Evolutionary conservation across 1,140 invertebrate genomes (phyloP).

Genomic region (Cotesia vestalis): DNA sequence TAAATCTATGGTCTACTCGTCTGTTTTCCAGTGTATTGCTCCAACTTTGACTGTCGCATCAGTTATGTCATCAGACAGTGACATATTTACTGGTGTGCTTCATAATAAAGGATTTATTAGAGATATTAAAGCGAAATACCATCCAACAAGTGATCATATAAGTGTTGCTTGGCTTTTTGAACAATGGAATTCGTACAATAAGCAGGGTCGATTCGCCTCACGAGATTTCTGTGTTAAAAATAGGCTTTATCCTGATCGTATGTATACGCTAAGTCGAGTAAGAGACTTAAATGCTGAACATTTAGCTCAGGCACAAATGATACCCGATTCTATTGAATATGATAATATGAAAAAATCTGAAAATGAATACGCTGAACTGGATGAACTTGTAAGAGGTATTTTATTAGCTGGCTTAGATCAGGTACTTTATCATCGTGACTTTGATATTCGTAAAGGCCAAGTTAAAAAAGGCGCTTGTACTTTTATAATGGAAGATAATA

Average conservation of each 20-base stretch:
- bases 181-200: constrained; percentile 56
- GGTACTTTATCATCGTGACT: constrained; percentile 60
- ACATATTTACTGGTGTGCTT: constrained; percentile 51
- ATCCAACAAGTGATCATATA: constrained; percentile 67
- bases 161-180: constrained; percentile 65
- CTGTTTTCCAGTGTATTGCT: constrained; percentile 65
- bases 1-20: constrained; percentile 66
- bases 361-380: constrained; percentile 62
- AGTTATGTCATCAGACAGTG: constrained; percentile 48
- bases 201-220: constrained; percentile 41
- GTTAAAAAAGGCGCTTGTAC: constrained; percentile 53
- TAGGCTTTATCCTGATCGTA: constrained; percentile 58
- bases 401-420: constrained; percentile 67
- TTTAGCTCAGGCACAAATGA: constrained; percentile 12
- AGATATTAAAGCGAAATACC: constrained; percentile 63
- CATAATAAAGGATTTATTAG: constrained; percentile 55
- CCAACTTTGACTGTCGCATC: constrained; percentile 58
- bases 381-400: constrained; percentile 65
- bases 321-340: constrained; percentile 34
- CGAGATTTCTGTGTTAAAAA: constrained; percentile 57
- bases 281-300: constrained; percentile 49
- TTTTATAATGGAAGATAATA: constrained; percentile 61
- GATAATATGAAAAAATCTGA: constrained; percentile 37
- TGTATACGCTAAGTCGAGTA: constrained; percentile 62
- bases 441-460: constrained; percentile 63